Conservation (phyloP, 2,113 vertebrate genomes). For the Anolis carolinensis region DNA sequence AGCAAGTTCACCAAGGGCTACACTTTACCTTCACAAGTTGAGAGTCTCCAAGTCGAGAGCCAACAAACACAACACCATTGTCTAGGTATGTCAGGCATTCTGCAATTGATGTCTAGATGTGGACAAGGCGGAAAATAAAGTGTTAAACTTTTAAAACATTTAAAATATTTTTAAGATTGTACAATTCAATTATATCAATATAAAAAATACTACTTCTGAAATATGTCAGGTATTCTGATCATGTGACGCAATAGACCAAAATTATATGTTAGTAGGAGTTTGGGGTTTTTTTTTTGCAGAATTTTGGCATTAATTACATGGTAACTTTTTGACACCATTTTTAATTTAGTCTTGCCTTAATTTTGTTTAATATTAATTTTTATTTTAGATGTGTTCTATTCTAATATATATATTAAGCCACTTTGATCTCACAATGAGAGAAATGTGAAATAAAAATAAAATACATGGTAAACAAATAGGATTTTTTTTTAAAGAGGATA, state of each 20-base stretch:
- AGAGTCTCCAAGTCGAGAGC: conserved; percentile 95
- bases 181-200: not conserved
- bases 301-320: too few relatives aligned
- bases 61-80: conserved; percentile 96
- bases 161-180: not conserved
- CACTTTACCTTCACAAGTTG: conserved; percentile 92
- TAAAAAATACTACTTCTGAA: not conserved
- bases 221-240: not conserved
- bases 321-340: too few relatives aligned
- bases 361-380: too few relatives aligned
- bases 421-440: too few relatives aligned
- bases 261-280: not conserved
- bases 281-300: too few relatives aligned
- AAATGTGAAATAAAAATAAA: too few relatives aligned
- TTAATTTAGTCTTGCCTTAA: too few relatives aligned
- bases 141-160: not conserved
- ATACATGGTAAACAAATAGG: not conserved
- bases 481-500: not conserved
- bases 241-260: not conserved
- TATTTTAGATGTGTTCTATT: too few relatives aligned
- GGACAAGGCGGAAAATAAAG: conserved; percentile 15
- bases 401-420: too few relatives aligned
- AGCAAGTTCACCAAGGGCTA: accelerated
- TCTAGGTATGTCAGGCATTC: conserved; percentile 98
- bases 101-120: conserved; percentile 91